phyloP scores from a whole-genome alignment of 2,113 vertebrate species.

The Columba janthina region DNA sequence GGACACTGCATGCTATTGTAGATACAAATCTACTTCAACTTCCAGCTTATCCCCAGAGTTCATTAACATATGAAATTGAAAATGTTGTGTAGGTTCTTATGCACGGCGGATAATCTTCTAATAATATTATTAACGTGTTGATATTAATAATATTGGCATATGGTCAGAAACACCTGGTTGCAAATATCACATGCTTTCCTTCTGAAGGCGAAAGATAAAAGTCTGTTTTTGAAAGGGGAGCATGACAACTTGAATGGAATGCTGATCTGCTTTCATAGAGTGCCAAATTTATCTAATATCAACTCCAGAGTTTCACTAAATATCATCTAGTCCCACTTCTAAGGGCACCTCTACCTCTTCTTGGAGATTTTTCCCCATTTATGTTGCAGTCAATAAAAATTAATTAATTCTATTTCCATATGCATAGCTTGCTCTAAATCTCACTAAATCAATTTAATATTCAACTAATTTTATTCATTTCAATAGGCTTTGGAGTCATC shows the following conservation, averaged over 20 bases:
- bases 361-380: not conserved
- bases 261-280: conserved; percentile 37
- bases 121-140: conserved; percentile 50
- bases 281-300: conserved; percentile 25
- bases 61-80: conserved; percentile 21
- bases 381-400: not conserved
- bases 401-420: not conserved
- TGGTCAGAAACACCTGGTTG: conserved; percentile 56
- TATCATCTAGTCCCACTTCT: conserved; percentile 33
- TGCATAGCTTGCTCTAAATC: not conserved
- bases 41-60: conserved; percentile 1
- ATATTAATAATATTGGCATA: conserved; percentile 57
- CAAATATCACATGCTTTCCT: not conserved
- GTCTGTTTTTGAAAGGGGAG: not conserved
- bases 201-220: conserved; percentile 60
- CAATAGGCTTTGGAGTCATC: not conserved
- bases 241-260: conserved; percentile 51
- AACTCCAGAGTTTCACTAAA: conserved; percentile 14
- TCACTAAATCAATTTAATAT: not conserved
- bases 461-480: not conserved
- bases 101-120: conserved; percentile 17
- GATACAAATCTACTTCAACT: conserved; percentile 26
- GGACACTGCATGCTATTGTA: not conserved
- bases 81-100: not conserved
- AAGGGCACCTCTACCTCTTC: conserved; percentile 6